Base-by-base conservation (phyloP, 2,113 vertebrate genomes). In the Nanger granti region DNA sequence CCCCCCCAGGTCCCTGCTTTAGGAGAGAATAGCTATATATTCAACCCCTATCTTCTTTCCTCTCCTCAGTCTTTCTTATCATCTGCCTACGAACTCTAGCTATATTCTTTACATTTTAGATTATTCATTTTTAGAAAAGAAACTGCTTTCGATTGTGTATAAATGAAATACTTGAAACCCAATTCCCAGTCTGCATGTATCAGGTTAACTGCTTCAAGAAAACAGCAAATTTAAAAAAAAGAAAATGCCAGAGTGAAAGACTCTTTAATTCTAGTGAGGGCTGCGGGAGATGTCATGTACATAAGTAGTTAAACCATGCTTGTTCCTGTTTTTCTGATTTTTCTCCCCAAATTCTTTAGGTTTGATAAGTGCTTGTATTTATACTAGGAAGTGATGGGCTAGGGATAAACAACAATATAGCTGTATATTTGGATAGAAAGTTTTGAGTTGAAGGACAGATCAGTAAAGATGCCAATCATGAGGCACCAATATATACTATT, bases 31-130 rank as follows among this genome's bases (percentile, higher is more conserved):
- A 49, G 17, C 60, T 69, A 0, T 69, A 37, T 69, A 69, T 13
- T 83, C 85, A n/a, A 8, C 37, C 52, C 89, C 66, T 73, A 5
- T 86, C 79, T 44, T 94, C 41, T 92, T 76, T 73, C 34, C 31
- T 59, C 59, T 87, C 9, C 31, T 59, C 34, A 85, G 28, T 89
- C 54, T 96, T 69, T 95, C 44, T 89, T 59, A 94, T 60, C 44
- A 37, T 85, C 66, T 96, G 41, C 22, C 52, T 66, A 11, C 12
- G 11, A 89, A 87, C n/a, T 94, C 55, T 86, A 76, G 79, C 17
- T 47, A 66, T 66, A 66, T 86, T 88, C 52, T 92, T 90, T 97
- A 20, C 34, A 69, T 92, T 97, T 83, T 60, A 83, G 69, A 76
- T 83, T 92, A 59, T 66, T 96, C 69, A 26, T 37, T 91, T 94